Percentiles rank a stretch among this genome's conserved stretches.
phyloP scores from a whole-genome alignment of 2,888 invertebrate species.

The Neoscelio sp. region DNA sequence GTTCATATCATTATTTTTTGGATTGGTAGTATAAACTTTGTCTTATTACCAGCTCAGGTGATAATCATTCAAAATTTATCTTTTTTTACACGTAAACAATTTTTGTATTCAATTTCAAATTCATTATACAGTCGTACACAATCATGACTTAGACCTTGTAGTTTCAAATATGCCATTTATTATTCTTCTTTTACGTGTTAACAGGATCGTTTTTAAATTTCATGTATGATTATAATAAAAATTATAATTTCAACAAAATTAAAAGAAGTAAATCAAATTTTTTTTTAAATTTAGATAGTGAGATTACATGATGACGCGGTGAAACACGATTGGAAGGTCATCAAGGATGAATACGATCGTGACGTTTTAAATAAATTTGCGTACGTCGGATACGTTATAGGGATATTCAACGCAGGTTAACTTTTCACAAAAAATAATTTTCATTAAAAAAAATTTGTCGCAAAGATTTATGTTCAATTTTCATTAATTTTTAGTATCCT shows the following conservation, averaged over 20 bases:
- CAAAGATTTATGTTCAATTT: no score
- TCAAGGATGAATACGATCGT: not conserved
- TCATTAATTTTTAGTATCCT: no score
- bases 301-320: constrained; percentile 9
- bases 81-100: not conserved
- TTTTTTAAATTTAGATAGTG: constrained; percentile 1
- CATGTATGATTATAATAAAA: constrained; percentile 1
- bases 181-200: not conserved
- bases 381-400: not conserved
- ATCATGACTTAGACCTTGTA: not conserved
- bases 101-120: not conserved
- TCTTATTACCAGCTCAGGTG: not conserved
- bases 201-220: not conserved
- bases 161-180: constrained; percentile 3
- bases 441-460: no score
- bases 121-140: not conserved
- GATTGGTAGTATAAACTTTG: not conserved
- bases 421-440: no score
- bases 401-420: not conserved
- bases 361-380: constrained; percentile 7
- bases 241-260: no score
- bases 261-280: no score
- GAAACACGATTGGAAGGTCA: not conserved
- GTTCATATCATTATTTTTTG: not conserved
- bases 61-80: no score